These are phyloP conservation scores for Zaprionus lachaisei DNA, from an alignment of 1,140 invertebrate genomes.

Conservation along the genomic window DNA sequence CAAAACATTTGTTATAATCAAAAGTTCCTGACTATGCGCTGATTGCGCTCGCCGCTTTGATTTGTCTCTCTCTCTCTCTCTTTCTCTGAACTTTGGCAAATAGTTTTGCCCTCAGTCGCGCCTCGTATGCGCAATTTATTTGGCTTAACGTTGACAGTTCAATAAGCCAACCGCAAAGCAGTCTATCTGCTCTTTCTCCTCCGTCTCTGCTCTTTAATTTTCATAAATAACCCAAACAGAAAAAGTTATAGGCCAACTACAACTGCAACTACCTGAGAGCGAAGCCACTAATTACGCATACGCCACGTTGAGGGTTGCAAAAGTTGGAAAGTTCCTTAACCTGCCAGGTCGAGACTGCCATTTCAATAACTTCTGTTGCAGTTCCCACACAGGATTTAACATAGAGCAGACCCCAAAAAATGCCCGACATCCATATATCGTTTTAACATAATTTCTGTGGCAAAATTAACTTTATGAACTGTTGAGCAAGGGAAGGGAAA, in stretches of 20 bases:
- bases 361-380: constrained; percentile 80
- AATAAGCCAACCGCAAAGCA: constrained; percentile 57
- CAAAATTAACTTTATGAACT: constrained; percentile 84
- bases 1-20: constrained; percentile 80
- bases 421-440: constrained; percentile 72
- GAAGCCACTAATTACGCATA: constrained; percentile 77
- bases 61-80: constrained; percentile 47
- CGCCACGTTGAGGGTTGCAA: constrained; percentile 61
- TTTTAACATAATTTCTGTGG: constrained; percentile 84
- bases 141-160: constrained; percentile 82
- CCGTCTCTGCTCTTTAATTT: constrained; percentile 64
- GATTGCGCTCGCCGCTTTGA: constrained; percentile 62
- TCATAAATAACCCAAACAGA: constrained; percentile 67
- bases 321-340: constrained; percentile 76
- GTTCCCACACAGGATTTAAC: constrained; percentile 58
- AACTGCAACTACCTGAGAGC: constrained; percentile 52
- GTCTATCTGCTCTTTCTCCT: background rate
- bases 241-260: constrained; percentile 42
- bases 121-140: constrained; percentile 69
- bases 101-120: constrained; percentile 59
- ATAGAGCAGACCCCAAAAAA: constrained; percentile 49
- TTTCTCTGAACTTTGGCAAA: constrained; percentile 58
- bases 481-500: constrained; percentile 71
- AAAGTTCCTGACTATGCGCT: constrained; percentile 68
- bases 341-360: constrained; percentile 52